Percentiles rank a stretch among this genome's conserved stretches.
Conservation (phyloP, 1,140 invertebrate genomes). For the Tetramorium alpestre region DNA sequence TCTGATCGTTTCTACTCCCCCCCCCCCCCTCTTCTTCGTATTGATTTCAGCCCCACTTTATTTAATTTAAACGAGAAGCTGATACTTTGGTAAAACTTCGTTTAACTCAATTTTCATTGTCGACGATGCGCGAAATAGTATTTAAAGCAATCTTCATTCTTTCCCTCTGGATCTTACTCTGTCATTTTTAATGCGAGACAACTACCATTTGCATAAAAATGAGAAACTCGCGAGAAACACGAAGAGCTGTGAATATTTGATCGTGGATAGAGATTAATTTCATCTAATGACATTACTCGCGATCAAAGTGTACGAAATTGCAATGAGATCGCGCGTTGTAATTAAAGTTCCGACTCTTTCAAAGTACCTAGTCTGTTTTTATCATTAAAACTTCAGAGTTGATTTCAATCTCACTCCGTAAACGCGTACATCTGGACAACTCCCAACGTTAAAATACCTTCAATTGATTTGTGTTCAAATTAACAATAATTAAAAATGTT, state of each 20-base stretch:
- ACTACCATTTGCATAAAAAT: constrained; percentile 51
- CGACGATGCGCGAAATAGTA: constrained; percentile 41
- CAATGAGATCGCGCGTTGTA: background rate
- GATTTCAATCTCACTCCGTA: background rate
- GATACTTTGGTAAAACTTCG: constrained; percentile 46
- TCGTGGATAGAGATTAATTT: constrained; percentile 19
- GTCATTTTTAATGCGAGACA: constrained; percentile 10
- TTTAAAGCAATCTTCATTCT: constrained; percentile 37
- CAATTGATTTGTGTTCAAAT: background rate
- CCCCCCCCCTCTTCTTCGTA: background rate
- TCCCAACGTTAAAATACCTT: background rate
- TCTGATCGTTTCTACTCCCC: background rate
- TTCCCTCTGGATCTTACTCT: background rate
- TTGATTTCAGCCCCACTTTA: constrained; percentile 45
- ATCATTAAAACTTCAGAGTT: constrained; percentile 8
- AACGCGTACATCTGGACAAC: background rate
- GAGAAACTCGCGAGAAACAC: background rate
- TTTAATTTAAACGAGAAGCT: constrained; percentile 33
- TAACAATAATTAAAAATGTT: background rate
- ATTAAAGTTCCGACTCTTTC: constrained; percentile 4
- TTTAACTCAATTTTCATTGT: constrained; percentile 57
- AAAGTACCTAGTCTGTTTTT: background rate
- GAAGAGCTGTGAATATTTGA: constrained; percentile 7
- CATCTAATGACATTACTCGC: constrained; percentile 9
- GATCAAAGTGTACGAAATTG: constrained; percentile 48